Conservation (phyloP, 2,888 invertebrate genomes). For the Dryobotodes eremita region DNA sequence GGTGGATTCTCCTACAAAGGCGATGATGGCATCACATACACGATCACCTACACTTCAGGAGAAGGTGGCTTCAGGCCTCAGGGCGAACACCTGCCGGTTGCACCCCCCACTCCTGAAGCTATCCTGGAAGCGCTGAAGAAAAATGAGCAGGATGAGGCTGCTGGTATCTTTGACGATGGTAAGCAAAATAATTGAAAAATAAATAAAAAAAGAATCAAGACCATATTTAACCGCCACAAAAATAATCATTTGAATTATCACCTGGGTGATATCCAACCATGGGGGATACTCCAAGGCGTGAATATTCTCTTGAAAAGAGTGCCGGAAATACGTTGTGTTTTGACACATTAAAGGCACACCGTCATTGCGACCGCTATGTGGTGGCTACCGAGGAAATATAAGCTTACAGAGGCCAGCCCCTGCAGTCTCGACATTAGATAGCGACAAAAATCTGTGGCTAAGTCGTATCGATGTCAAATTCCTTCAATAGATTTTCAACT, state of each 20-base stretch:
- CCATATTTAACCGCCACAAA: neutral
- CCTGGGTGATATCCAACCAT: too few relatives aligned
- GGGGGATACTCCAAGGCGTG: neutral
- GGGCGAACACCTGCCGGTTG: slow-evolving; percentile 90
- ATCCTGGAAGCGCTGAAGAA: slow-evolving; percentile 87
- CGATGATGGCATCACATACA: slow-evolving; percentile 90
- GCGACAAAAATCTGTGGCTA: too few relatives aligned
- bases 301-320: neutral
- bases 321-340: neutral
- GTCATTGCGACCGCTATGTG: neutral
- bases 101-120: slow-evolving; percentile 91
- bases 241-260: neutral
- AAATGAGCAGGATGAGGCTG: slow-evolving; percentile 90
- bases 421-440: too few relatives aligned
- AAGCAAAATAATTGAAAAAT: slow-evolving; percentile 27
- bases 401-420: neutral
- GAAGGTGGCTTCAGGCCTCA: slow-evolving; percentile 90
- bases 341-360: neutral
- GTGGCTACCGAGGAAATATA: neutral
- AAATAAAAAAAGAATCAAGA: neutral
- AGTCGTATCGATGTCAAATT: too few relatives aligned
- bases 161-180: slow-evolving; percentile 90
- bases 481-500: too few relatives aligned
- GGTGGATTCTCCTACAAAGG: slow-evolving; percentile 91
- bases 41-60: slow-evolving; percentile 89